These are phyloP conservation scores for Zingel zingel DNA, from an alignment of 2,113 vertebrate species.

Conservation along the genomic window DNA sequence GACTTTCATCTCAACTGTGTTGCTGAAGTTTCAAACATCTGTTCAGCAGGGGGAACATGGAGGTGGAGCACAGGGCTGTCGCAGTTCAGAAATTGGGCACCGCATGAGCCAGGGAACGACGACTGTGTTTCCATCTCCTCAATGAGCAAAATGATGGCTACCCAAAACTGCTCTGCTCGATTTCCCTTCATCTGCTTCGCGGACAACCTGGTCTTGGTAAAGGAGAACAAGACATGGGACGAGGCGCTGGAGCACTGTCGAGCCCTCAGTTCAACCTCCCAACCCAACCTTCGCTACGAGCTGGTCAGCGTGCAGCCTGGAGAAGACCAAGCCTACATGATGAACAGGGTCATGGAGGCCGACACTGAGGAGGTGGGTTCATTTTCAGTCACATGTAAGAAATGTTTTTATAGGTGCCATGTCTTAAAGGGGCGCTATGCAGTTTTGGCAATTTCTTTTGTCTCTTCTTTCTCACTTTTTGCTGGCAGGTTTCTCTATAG, in stretches of 20 bases:
- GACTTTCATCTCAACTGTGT: background rate
- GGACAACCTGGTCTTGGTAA: slow-evolving; percentile 55
- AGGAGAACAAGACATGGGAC: slow-evolving; percentile 62
- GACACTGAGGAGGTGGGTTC: slow-evolving; percentile 52
- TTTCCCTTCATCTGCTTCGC: slow-evolving; percentile 35
- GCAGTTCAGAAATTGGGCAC: background rate
- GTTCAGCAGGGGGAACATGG: background rate
- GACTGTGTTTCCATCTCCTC: slow-evolving; percentile 52
- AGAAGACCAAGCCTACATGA: background rate
- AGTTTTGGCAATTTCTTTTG: no score
- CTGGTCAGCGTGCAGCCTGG: slow-evolving; percentile 58
- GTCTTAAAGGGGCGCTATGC: background rate
- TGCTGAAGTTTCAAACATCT: background rate
- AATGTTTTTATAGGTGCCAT: background rate
- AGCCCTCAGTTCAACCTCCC: accelerated
- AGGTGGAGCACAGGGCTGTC: background rate
- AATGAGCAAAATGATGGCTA: accelerated
- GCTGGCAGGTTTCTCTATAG: no score
- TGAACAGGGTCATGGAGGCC: background rate
- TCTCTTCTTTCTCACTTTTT: no score
- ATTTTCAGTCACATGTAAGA: background rate
- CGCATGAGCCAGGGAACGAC: accelerated
- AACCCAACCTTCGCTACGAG: background rate
- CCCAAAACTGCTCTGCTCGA: background rate
- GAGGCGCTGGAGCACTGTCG: slow-evolving; percentile 57